Base-by-base conservation (phyloP, 2,888 invertebrate genomes). In the Apoda limacodes region DNA sequence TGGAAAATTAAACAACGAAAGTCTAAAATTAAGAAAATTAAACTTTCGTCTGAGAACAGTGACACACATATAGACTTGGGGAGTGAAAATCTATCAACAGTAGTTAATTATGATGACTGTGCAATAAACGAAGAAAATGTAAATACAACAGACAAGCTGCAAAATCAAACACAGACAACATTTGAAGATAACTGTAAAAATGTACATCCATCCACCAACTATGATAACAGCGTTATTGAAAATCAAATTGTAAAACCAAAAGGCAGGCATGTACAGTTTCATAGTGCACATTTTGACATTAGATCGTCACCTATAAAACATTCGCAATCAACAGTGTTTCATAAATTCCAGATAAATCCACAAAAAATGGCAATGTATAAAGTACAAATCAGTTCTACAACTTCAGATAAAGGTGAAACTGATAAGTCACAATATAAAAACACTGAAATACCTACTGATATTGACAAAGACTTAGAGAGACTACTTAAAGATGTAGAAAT, bases 291-390 rank as follows among this genome's bases (percentile, higher is more conserved):
- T 48, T 80, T 80, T 28, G 76, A 80, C 42, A 75, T 78, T 25
- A 46, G 76, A 34, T 80, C 78, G 2, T 78, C 78, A 2, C 78
- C 78, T 2, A 76, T 80, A 30, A 78, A 80, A 48, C 55, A 72
- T 5, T 64, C 72, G n/a, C n/a, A n/a, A 1, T 64, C 76, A 1
- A 60, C 70, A 9, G 54, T 66, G n/a, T 76, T 76, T 31, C 58
- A 59, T 17, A 76, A 72, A 43, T 74, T 80, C 37, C 76, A 75
- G 53, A 72, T 80, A 12, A 59, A 68, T 37, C 66, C 74, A 2
- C 66, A 69, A 29, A 64, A 71, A 39, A 51, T 75, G 39, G 56
- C 64, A 2, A 68, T 65, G 45, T 68, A 62, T 40, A 64, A 74
- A 36, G 62, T 60, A 22, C 66, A 66, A 53, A 55, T 64, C n/a